These are phyloP conservation scores for Thereva nobilitata DNA, from an alignment of 2,888 invertebrate species.

Conservation along the genomic window DNA sequence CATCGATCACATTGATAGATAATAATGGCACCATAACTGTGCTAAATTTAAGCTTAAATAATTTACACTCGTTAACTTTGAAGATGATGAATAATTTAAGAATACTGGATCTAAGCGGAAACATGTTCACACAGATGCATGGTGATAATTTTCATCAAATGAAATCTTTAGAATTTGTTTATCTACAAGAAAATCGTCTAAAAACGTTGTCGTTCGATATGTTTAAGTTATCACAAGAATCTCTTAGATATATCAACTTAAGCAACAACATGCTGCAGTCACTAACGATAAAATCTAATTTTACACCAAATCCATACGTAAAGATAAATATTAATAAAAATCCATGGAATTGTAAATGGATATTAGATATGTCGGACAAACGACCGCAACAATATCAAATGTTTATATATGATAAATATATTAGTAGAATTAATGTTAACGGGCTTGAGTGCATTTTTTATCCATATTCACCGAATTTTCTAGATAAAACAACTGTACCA, in stretches of 20 bases:
- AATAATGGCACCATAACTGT: slow-evolving; percentile 9
- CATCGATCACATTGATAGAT: slow-evolving; percentile 16
- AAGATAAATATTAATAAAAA: slow-evolving; percentile 51
- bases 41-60: slow-evolving; percentile 52
- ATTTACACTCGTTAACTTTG: slow-evolving; percentile 45
- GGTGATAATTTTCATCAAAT: slow-evolving; percentile 45
- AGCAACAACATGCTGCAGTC: slow-evolving; percentile 36
- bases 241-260: slow-evolving; percentile 41
- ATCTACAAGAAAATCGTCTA: slow-evolving; percentile 35
- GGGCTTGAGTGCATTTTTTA: slow-evolving; percentile 52
- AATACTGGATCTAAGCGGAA: slow-evolving; percentile 50
- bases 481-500: background rate
- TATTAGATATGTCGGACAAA: slow-evolving; percentile 50
- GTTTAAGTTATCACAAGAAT: background rate
- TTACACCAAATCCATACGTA: slow-evolving; percentile 29
- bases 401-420: slow-evolving; percentile 54
- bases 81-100: slow-evolving; percentile 42
- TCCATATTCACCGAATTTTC: slow-evolving; percentile 23
- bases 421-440: slow-evolving; percentile 56
- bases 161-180: slow-evolving; percentile 22
- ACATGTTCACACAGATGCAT: slow-evolving; percentile 47
- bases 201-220: slow-evolving; percentile 41
- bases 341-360: slow-evolving; percentile 56
- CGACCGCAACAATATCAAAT: slow-evolving; percentile 52
- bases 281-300: slow-evolving; percentile 8